These are phyloP conservation scores for Silurus asotus DNA, from an alignment of 2,113 vertebrate species.

Conservation along the genomic window DNA sequence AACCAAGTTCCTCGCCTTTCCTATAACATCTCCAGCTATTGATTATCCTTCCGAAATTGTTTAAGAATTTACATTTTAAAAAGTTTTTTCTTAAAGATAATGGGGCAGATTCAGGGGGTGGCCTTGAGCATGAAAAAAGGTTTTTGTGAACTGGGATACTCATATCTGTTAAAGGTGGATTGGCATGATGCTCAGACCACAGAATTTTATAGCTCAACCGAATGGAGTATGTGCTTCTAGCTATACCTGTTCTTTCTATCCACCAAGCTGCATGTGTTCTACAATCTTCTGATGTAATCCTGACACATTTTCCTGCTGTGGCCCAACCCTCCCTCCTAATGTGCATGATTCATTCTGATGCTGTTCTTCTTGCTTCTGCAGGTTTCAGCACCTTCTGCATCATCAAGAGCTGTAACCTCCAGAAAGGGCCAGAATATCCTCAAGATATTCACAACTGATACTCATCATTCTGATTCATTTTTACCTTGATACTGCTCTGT, in stretches of 20 bases:
- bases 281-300: background rate
- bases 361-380: background rate
- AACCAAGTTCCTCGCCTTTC: background rate
- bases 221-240: background rate
- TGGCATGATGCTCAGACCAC: background rate
- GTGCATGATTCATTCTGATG: background rate
- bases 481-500: background rate
- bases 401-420: background rate
- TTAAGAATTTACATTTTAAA: background rate
- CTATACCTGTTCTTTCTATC: background rate
- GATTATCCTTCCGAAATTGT: background rate
- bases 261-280: background rate
- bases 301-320: slow-evolving; percentile 1
- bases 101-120: background rate
- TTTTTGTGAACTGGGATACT: background rate
- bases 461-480: background rate
- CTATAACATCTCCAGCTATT: background rate
- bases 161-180: background rate
- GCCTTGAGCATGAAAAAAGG: background rate
- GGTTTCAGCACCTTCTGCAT: background rate
- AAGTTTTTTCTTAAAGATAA: background rate
- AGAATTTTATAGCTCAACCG: background rate
- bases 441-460: background rate
- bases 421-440: background rate
- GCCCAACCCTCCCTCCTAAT: background rate